Evolutionary conservation across 2,113 vertebrate genomes (phyloP).

Genomic region (Melanocharis versteri): DNA sequence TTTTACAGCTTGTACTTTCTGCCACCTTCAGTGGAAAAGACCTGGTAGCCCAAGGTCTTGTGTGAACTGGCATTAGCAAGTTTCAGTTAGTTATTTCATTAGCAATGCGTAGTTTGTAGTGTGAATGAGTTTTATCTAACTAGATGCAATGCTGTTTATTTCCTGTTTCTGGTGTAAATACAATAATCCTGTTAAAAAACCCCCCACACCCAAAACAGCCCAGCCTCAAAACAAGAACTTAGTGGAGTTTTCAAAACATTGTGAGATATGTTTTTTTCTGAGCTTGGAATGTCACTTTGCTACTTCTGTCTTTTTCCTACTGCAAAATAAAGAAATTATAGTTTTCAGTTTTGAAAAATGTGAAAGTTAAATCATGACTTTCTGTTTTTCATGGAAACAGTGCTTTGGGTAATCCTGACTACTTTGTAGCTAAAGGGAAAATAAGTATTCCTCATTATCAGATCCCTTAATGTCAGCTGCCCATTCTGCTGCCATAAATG

Average conservation of each 20-base stretch:
- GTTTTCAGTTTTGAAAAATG: background rate
- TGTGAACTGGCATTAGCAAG: background rate
- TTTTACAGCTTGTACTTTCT: background rate
- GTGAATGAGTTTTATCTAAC: background rate
- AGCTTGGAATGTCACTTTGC: background rate
- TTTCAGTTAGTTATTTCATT: background rate
- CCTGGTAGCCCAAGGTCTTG: background rate
- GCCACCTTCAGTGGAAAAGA: background rate
- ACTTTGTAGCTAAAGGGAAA: background rate
- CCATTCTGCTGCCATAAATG: background rate
- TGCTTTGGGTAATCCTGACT: background rate
- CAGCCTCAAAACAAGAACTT: background rate
- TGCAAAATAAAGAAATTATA: background rate
- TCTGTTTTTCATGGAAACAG: background rate
- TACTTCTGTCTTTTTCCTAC: background rate
- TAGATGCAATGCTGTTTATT: background rate
- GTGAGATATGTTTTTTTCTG: background rate
- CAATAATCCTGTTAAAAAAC: background rate
- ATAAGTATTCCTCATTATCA: background rate
- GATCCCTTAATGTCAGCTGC: background rate
- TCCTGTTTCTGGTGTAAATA: background rate
- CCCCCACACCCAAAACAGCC: rapidly evolving
- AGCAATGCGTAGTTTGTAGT: background rate
- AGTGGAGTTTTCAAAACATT: background rate
- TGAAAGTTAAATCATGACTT: background rate